Base-by-base conservation (phyloP, 1,140 invertebrate species). In the Radopholus similis region DNA sequence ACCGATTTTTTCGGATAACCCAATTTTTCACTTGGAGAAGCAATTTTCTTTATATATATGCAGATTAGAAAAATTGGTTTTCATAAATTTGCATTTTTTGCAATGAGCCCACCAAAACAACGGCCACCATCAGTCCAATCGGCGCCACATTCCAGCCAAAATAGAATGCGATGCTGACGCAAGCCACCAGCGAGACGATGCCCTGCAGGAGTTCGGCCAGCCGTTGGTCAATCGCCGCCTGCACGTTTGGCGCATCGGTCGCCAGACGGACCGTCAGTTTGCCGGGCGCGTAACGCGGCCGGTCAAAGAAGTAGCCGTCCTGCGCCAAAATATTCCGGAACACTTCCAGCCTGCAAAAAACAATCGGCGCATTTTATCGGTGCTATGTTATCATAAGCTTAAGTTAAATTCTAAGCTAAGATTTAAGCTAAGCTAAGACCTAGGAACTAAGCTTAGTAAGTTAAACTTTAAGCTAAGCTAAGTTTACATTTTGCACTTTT, bases 261-360 rank as follows among this genome's bases (percentile, higher is more conserved):
- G 86, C 80, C 21, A 87, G 78, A 57, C 86, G 71, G 4, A 85
- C 83, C 13, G 83, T 82, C 42, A 87, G 66, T 40, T 82, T 83
- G 32, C 86, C 86, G 44, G 83, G 75, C 49, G 76, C 76, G 72
- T 87, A 85, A 13, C 81, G 76, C 5, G 78, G 71, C 51, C 85
- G 77, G 77, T 87, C 86, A 82, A 85, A 87, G 67, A 77, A 87
- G 8, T 79, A 60, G 44, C 86, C 85, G 55, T 87, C 85, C 47
- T 62, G 59, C 4, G 59, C 40, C 1, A 62, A 42, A 30, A 62
- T 54, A 21, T 30, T 34, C 6, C 28, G 47, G 28, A 68, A 68
- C 18, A 68, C 66, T 18, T 68, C 66, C 60, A 68, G 42, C 21
- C 66, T 51, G n/a, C 23, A 51, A n/a, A n/a, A n/a, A n/a, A n/a